Base-by-base conservation (phyloP, 2,888 invertebrate species). In the Rapana venosa region DNA sequence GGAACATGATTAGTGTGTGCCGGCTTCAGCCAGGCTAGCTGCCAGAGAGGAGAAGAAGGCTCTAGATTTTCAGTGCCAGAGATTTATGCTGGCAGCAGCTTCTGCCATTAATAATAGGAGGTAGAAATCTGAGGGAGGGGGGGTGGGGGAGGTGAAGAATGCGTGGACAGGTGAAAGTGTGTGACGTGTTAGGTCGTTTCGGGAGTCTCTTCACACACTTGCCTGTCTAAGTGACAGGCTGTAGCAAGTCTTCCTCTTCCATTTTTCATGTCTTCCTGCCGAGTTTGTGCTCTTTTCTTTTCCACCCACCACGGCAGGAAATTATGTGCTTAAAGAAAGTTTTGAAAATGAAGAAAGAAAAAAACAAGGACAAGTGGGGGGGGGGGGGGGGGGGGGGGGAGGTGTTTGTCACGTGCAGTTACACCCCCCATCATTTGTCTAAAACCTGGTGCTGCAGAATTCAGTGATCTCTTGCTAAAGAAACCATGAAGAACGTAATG, bases 131-230 rank as follows among this genome's bases (percentile, higher is more conserved):
- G 22, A 8, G 47, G 81, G 81, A 47, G n/a, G 47, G 47, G 81
- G 81, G 81, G 61, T 61, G 22, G 81, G 81, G 47, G 81, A 0
- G n/a, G 22, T 1, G 35, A 32, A 83, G 81, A 83, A 83, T 83
- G 36, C 47, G 81, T 26, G 81, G 81, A 83, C 81, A 83, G 81
- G 81, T 83, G 81, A 83, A 83, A 26, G 32, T 11, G 81, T 83
- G 81, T 83, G 81, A 83, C 81, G 81, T 83, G 81, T 83, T 47
- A 47, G 36, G 81, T 47, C 81, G 47, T 83, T 36, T 22, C 36
- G 81, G 47, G 47, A 36, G 81, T 22, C 36, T 83, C 79, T 47
- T 47, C 81, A 47, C 81, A 83, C 47, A 6, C 36, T 83, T 36
- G 47, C 17, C 32, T 47, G 47, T 36, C 15, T 83, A 36, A 83